These are phyloP conservation scores for Apis laboriosa DNA, from an alignment of 1,140 invertebrate species.

Conservation along the genomic window DNA sequence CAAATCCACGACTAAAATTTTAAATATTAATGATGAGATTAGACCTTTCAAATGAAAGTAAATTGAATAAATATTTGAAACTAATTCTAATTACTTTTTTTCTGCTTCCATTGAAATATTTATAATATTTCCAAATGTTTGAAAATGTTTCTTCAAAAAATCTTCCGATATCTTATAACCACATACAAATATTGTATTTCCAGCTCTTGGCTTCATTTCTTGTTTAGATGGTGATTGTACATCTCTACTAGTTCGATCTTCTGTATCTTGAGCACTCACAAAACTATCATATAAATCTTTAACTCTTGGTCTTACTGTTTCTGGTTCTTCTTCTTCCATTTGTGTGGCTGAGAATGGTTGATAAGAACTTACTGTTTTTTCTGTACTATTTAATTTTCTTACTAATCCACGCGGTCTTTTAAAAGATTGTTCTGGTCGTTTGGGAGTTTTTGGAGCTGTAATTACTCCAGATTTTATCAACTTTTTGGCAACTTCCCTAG, in stretches of 20 bases:
- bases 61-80: background rate
- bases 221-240: slow-evolving; percentile 80
- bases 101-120: slow-evolving; percentile 95
- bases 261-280: slow-evolving; percentile 88
- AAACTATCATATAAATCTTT: slow-evolving; percentile 95
- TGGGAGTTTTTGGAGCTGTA: slow-evolving; percentile 88
- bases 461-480: slow-evolving; percentile 96
- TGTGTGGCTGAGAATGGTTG: slow-evolving; percentile 94
- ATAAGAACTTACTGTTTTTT: slow-evolving; percentile 90
- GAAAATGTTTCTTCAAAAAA: slow-evolving; percentile 90
- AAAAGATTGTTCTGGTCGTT: slow-evolving; percentile 91
- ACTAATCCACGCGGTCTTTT: slow-evolving; percentile 90
- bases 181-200: slow-evolving; percentile 93
- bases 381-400: slow-evolving; percentile 88
- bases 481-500: slow-evolving; percentile 96
- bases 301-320: slow-evolving; percentile 77
- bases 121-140: slow-evolving; percentile 89
- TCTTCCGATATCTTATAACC: slow-evolving; percentile 92
- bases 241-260: slow-evolving; percentile 82
- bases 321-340: slow-evolving; percentile 84
- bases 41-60: background rate
- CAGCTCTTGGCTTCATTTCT: slow-evolving; percentile 86
- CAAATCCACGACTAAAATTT: slow-evolving; percentile 89
- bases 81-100: slow-evolving; percentile 85
- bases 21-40: slow-evolving; percentile 3